Conservation (phyloP, 2,113 vertebrate species). For the Helogale parvula region DNA sequence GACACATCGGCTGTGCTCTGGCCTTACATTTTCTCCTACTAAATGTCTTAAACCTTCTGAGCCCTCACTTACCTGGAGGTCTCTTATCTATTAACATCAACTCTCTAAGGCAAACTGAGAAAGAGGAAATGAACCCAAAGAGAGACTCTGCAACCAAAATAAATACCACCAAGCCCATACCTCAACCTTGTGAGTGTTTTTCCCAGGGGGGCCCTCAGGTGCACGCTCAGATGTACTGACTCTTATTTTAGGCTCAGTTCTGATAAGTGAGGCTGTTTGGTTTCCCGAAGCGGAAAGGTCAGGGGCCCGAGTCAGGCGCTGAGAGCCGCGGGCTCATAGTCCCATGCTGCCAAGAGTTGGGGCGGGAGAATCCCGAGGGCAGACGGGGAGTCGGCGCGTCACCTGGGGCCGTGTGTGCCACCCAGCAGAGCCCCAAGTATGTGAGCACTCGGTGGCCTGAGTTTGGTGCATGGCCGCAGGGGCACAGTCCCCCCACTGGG, state of each 20-base stretch:
- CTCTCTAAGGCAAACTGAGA: background rate
- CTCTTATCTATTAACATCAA: background rate
- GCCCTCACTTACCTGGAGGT: background rate
- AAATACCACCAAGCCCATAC: background rate
- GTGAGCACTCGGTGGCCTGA: accelerated
- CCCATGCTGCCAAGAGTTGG: accelerated
- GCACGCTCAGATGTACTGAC: accelerated
- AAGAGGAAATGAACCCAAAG: constrained; percentile 49
- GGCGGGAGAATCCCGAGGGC: background rate
- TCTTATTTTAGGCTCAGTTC: background rate
- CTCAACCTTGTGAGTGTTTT: accelerated
- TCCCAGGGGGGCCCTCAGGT: constrained; percentile 54
- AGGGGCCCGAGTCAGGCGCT: accelerated
- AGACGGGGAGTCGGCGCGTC: accelerated
- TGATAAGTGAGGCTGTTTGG: background rate
- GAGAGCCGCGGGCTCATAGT: accelerated
- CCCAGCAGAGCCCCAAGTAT: accelerated
- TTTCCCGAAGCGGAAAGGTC: background rate
- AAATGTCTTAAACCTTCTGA: accelerated
- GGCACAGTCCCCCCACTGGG: accelerated
- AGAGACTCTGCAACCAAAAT: background rate
- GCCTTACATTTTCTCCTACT: accelerated
- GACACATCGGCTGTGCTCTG: accelerated
- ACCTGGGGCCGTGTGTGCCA: accelerated
- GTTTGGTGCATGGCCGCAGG: accelerated